Base-by-base conservation (phyloP, 2,888 invertebrate genomes). In the Cerastis leucographa region DNA sequence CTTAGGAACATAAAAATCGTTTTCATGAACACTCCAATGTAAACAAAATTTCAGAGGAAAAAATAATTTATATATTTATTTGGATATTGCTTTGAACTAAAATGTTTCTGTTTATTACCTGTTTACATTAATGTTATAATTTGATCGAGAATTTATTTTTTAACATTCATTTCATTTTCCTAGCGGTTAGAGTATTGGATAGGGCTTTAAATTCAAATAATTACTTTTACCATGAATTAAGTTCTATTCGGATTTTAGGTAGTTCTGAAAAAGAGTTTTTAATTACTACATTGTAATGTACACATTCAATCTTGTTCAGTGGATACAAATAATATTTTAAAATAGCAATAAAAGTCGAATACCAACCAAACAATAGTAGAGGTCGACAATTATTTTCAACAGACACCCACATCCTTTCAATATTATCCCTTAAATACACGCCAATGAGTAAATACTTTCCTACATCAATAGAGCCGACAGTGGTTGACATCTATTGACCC, bases 401-500 rank as follows among this genome's bases (percentile, higher is more conserved):
- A 40, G 74, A 73, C 76, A 69, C 64, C 44, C 69, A 51, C 73
- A 66, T 77, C 64, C 77, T 74, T 78, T 73, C 65, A 73, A 62
- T 76, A 75, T 87, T 75, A 83, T 84, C 81, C 74, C 78, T 80
- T 81, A 77, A 85, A 81, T 79, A 89, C 62, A 86, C 80, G 81
- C 80, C 80, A 85, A 81, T 82, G 84, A 87, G 76, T 85, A 84
- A 87, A 86, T 86, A 85, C 89, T 88, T 83, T 74, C 88, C 88
- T 82, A 67, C 81, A 72, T 85, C 88, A 89, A 88, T 80, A 76
- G 74, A 82, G 29, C 74, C 67, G 85, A 86, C 83, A 87, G 83
- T 89, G 90, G 89, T 83, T 83, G 87, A 88, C 90, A 86, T 88
- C 87, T 85, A 89, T 89, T 88, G 89, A 87, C 88, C 85, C 86